Evolutionary conservation across 2,888 invertebrate genomes (phyloP), one percentile per base, ranked within the genome.

Genomic region (Drosophila subsilvestris): DNA sequence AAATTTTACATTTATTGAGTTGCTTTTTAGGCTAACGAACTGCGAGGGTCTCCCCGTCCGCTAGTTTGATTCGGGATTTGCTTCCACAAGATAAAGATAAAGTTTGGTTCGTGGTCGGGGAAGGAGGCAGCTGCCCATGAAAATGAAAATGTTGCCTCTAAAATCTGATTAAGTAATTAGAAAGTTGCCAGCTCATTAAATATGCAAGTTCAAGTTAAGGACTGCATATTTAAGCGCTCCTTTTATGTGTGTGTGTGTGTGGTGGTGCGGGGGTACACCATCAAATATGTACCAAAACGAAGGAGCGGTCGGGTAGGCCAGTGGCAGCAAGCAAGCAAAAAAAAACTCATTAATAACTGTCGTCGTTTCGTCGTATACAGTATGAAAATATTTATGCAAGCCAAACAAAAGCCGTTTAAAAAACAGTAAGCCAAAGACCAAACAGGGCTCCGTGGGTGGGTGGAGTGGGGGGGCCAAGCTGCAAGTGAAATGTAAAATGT

Each of bases 161-260:
- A 78, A 74, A 83, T 78, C 84, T 78, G 86, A 81, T 86, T 84
- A 86, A 86, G 84, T 80, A 78, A 82, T 81, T 83, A 83, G 68
- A 80, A 82, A 85, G 84, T 79, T 77, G 54, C 50, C 68, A 63
- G 47, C 54, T 32, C 72, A 82, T 82, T 76, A 78, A 86, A 75
- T 84, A 82, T 82, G 86, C 84, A 86, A 78, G 78, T 76, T 80
- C 71, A 83, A 74, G 68, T 78, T 71, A 61, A 51, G 66, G 74
- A 61, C 65, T 83, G 81, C 76, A 81, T 81, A 81, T 80, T 86
- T 65, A 81, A 74, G 54, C 67, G 60, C 25, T 69, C 61, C 51
- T 73, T 63, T 69, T 79, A 37, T 37, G 14, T 14, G 85, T 84
- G 66, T 6, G 4, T 25, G 25, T 25, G 32, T 32, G 32, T 4